Evolutionary conservation across 2,888 invertebrate genomes (phyloP), one percentile per base, ranked within the genome.

Genomic region (Hartigia nigra): DNA sequence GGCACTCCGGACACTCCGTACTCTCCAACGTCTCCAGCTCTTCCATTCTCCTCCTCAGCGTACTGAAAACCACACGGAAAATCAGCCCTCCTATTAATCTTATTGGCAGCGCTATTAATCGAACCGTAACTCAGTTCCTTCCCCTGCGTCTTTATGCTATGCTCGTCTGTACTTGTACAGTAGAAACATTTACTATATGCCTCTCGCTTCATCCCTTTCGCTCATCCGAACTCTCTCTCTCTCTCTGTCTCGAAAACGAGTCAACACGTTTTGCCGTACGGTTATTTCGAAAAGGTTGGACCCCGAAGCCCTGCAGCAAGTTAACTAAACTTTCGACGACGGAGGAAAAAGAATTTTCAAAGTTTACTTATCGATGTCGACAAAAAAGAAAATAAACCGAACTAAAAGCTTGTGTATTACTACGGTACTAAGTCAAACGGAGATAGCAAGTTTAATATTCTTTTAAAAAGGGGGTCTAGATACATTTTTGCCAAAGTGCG

Each of bases 1-100:
- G 94, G 92, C 95, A 96, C 92, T 95, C 95, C 83, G 90, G 90
- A 92, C 95, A 95, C 93, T 95, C 95, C 91, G 93, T 94, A 92
- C 94, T 93, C 92, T 95, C 95, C 91, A 94, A 93, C 92, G 94
- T 93, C 90, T 95, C 94, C 92, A 95, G 93, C 92, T 95, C 95
- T 95, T 95, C 95, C 95, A 95, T 95, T 93, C 93, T 93, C 90
- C 90, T 89, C 89, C 88, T 88, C 88, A 89, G 86, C 87, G 90
- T 89, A 86, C 91, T 91, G 86, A 84, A 89, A 92, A 93, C 92
- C 92, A 93, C 92, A 93, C 92, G 91, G 91, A 92, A 92, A 90
- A 90, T 91, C 90, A 90, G 90, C 23, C 23, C 88, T 88, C 87
- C 89, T 92, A 93, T 88, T 88, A 87, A 87, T 88, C 86, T 84